Evolutionary conservation across 2,797 vertebrate species (phyloP), one percentile per base, ranked within the genome.

Genomic region (Notamacropus eugenii): DNA sequence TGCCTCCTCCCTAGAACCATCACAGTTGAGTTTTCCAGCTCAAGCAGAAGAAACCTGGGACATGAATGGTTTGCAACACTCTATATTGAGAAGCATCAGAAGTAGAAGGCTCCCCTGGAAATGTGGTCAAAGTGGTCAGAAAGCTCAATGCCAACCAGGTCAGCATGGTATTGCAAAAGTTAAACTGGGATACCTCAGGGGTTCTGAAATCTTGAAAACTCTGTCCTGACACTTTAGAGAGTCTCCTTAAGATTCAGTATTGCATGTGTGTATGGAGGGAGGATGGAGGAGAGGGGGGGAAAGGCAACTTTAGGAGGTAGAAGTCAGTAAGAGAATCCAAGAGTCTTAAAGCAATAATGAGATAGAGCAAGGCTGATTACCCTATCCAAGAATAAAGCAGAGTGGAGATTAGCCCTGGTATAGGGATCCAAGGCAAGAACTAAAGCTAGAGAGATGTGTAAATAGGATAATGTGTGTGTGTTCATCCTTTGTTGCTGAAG

Each of bases 261-360:
- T 29, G 28, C 3, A 19, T 56, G 55, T 56, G 55, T 56, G 19
- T 19, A 19, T 56, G 55, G 28, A 10, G 28, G 1, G 12, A 11
- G 12, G 29, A 1, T 11, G 31, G 3, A 1, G n/a, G 34, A 16
- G 12, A 0, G 27, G 34, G 0, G 14, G 2, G 16, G n/a, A 22
- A 1, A 14, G 31, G 14, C 4, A 14, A 22, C n/a, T n/a, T 67
- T 1, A 74, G n/a, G n/a, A 40, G 16, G 67, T 74, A 74, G 19
- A 40, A 40, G 67, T 40, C n/a, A 74, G 2, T 19, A 74, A n/a
- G n/a, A 74, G 28, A 74, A 40, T 40, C 67, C 6, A 74, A 74
- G n/a, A 34, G 34, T 16, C 4, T 34, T 16, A 74, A 74, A 74
- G 34, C 34, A 74, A 74, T 14, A 74, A 1, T 6, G 16, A 40